Conservation (phyloP, 2,888 invertebrate species). For the Polydrusus pterygomalis region DNA sequence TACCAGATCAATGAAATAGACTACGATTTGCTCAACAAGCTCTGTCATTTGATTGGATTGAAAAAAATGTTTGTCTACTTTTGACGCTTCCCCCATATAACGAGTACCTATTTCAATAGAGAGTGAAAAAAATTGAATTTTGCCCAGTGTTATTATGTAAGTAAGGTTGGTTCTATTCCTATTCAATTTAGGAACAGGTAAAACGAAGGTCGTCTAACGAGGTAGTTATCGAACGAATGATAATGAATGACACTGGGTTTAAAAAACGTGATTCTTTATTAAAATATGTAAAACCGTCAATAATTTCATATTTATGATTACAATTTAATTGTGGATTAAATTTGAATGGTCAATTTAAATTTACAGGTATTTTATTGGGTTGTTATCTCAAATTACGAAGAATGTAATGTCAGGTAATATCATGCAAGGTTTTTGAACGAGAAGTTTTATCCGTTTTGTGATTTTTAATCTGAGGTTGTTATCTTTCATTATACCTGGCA, state of each 20-base stretch:
- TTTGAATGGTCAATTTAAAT: background rate
- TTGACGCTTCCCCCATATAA: constrained; percentile 1
- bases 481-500: too few species aligned
- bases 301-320: constrained; percentile 3
- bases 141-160: constrained; percentile 12
- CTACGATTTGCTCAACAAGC: too few species aligned
- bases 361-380: too few species aligned
- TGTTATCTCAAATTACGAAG: too few species aligned
- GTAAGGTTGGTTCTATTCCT: background rate
- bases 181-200: constrained; percentile 35
- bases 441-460: too few species aligned
- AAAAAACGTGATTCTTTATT: constrained; percentile 34
- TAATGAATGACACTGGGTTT: constrained; percentile 33
- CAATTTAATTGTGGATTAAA: background rate
- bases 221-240: constrained; percentile 38
- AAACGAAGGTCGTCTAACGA: constrained; percentile 36
- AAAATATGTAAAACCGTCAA: constrained; percentile 8
- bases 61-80: background rate
- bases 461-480: too few species aligned
- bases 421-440: too few species aligned
- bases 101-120: background rate
- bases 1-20: too few species aligned
- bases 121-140: constrained; percentile 31
- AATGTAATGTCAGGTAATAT: too few species aligned
- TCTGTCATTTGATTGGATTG: too few species aligned